A percentile compares a stretch with the other conserved stretches of the same genome.
Conservation (phyloP, 2,797 vertebrate species). For the Orestias chungarensis region DNA sequence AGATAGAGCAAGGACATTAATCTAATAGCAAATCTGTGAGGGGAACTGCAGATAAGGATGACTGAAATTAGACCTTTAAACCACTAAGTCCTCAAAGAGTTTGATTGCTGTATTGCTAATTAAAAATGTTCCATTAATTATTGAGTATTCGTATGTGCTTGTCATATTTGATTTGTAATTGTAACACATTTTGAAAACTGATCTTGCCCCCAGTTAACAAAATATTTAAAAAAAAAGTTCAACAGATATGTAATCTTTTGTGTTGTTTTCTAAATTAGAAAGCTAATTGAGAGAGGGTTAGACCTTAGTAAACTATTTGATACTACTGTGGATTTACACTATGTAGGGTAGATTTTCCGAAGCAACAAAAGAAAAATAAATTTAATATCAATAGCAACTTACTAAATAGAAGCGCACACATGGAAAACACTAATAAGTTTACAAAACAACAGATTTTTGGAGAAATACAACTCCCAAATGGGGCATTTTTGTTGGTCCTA, state of each 20-base stretch:
- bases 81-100: background rate
- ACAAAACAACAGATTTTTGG: constrained; percentile 54
- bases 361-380: background rate
- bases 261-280: background rate
- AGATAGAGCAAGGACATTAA: too few relatives aligned
- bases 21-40: too few relatives aligned
- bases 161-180: too few relatives aligned
- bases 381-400: constrained; percentile 7
- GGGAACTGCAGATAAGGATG: background rate
- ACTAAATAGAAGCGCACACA: constrained; percentile 25
- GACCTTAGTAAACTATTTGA: background rate
- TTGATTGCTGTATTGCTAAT: background rate
- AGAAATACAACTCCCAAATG: constrained; percentile 61
- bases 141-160: too few relatives aligned
- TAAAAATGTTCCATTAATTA: too few relatives aligned
- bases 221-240: background rate
- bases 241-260: background rate
- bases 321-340: background rate
- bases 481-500: constrained; percentile 56
- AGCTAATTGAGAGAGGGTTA: background rate
- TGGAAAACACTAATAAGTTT: constrained; percentile 30
- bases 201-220: background rate
- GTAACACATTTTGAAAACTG: background rate
- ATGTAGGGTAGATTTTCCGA: background rate
- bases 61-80: background rate